Base-by-base conservation (phyloP, 2,888 invertebrate species). In the Drosophila silvestris region DNA sequence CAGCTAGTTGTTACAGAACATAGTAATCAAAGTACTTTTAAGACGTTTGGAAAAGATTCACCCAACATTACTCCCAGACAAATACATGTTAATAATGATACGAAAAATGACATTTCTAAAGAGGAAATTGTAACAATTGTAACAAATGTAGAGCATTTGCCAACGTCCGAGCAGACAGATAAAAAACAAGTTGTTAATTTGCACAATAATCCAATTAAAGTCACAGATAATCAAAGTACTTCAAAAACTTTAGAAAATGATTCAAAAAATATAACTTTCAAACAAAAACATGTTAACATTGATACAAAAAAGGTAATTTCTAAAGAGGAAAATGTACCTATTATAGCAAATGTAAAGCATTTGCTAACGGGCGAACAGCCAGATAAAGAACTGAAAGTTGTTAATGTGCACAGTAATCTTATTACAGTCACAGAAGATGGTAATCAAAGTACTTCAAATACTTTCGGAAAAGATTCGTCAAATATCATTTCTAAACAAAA, bases 11-110 rank as follows among this genome's bases (percentile, higher is more conserved):
- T n/a, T 1, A n/a, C 57, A 14, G 39, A 39, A 16, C 5, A 39
- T 30, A 9, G 28, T 16, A 39, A 57, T 9, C 28, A 30, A 57
- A n/a, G 28, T n/a, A n/a, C 57, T 16, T 57, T 41, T 28, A 26
- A n/a, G n/a, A 57, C 57, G 39, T 57, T 39, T 41, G 57, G 41
- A n/a, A 57, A 39, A 57, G 28, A n/a, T 39, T 57, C 39, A 5
- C 26, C 28, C 9, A 39, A 28, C 9, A 39, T 39, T 1, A 26
- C 16, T 22, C 22, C 71, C 19, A 53, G n/a, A 6, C 14, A 33
- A 30, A 37, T 22, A 19, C 14, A 47, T 14, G 28, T n/a, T 28
- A 28, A 12, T 26, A 28, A 41, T 28, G n/a, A 28, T 26, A 0
- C 30, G 7, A 22, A 22, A 19, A 19, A 26, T 16, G 33, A 44